Base-by-base conservation (phyloP, 2,888 invertebrate species). In the Limnephilus lunatus region DNA sequence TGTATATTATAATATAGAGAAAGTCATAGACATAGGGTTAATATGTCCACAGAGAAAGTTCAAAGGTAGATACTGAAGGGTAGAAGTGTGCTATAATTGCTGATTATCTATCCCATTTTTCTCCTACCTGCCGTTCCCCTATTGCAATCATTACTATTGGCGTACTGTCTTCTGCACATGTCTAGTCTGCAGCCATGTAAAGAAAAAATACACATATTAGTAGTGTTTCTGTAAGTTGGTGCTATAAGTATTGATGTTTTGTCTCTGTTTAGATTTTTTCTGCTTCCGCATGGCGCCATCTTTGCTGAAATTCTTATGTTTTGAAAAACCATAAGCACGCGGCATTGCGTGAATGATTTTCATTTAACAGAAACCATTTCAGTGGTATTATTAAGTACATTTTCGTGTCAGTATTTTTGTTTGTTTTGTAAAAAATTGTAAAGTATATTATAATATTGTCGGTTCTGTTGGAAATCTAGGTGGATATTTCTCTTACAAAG, bases 111-210 rank as follows among this genome's bases (percentile, higher is more conserved):
- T 91, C 90, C 90, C 90, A 85, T 87, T 91, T n/a, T 91, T 31
- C 92, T 95, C 96, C 97, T 98, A 99, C 99, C 99, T 98, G 99
- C 99, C 95, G 99, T 99, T 97, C 99, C 99, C 97, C 99, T 98
- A 98, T 99, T 99, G 98, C 99, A 99, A 96, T 98, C 98, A 96
- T 98, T 98, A 88, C 88, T 88, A 97, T 98, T 98, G 96, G 98
- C 98, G 97, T 97, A 98, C 97, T 98, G 98, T 97, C 99, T 97
- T 97, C 99, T 98, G 98, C 99, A 99, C 99, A 99, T 99, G 98
- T 99, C 99, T 97, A 99, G 98, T 98, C 99, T 99, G 98, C 98
- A 98, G 95, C 89, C 95, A 96, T 95, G 96, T 96, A 96, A 97
- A 97, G 95, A 96, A 95, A 95, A 95, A 95, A 95, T 95, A 94